These are phyloP conservation scores for Copsychus sechellarum DNA, from an alignment of 2,113 vertebrate genomes.

Conservation along the genomic window DNA sequence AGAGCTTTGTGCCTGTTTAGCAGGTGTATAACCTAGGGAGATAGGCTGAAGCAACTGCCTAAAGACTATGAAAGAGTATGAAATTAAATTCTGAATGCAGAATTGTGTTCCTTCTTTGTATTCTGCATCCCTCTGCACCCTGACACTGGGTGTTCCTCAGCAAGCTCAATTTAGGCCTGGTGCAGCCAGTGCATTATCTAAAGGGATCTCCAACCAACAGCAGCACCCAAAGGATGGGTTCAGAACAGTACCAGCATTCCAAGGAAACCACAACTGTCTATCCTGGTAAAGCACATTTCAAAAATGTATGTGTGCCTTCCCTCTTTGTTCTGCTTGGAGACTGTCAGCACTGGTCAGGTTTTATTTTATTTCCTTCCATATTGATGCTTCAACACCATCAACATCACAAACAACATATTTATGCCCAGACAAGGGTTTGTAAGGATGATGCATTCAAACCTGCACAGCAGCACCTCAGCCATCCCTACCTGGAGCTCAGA, in stretches of 20 bases:
- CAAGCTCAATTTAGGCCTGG: not conserved
- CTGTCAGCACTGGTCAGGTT: not conserved
- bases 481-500: not conserved
- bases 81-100: not conserved
- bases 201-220: not conserved
- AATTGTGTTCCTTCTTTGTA: not conserved
- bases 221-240: not conserved
- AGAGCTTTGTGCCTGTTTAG: not conserved
- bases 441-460: not conserved
- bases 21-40: not conserved
- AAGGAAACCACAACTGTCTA: not conserved
- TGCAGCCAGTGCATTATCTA: not conserved
- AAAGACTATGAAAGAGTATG: not conserved
- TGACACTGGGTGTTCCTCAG: not conserved
- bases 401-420: not conserved
- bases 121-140: not conserved
- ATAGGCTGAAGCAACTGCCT: not conserved
- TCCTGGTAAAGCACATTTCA: not conserved
- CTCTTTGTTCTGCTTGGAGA: not conserved
- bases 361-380: not conserved
- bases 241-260: not conserved
- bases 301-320: not conserved
- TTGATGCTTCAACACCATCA: not conserved
- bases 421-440: not conserved
- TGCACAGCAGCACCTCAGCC: not conserved